Evolutionary conservation across 2,888 invertebrate species (phyloP), one percentile per base, ranked within the genome.

Genomic region (Tricholauxania praeusta): DNA sequence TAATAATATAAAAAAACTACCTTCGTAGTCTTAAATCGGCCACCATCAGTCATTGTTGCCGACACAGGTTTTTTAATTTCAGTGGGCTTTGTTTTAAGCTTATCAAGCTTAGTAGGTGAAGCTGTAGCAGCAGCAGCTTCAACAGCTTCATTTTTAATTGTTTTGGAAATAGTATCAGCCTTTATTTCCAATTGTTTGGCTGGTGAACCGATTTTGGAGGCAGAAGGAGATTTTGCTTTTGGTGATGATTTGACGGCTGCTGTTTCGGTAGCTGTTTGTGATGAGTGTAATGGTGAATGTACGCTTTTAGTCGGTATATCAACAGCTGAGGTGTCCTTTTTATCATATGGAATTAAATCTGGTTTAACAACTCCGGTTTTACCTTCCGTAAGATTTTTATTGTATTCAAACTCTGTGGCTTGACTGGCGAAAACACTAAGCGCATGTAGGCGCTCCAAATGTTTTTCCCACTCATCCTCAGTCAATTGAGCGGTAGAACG

Each of bases 401-500:
- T 85, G 49, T 81, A 81, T 69, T 85, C 86, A 71, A 85, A 87
- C 78, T 88, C 87, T 1, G 82, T 85, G 5, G 88, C 87, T 75
- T 88, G 88, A 76, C 82, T 84, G 3, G 87, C 88, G 15, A 87
- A 77, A 12, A 87, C 83, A 72, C 86, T 82, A 2, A 87, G 78
- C 5, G 83, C 82, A 28, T 84, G 85, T 17, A 87, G 74, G 59
- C 85, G 84, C 17, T 84, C 82, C 72, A 87, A 80, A 77, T 88
- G 87, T 51, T 84, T 85, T n/a, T 83, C 80, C 87, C 88, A 87
- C 55, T 84, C 83, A 14, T 82, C 82, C 3, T 73, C 72, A 71
- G 79, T 80, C 8, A 86, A 76, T 77, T 78, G 82, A 74, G 22
- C 85, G 81, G 79, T 86, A 82, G 78, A 86, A 17, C 80, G 85